Evolutionary conservation across 1,140 invertebrate genomes (phyloP), one percentile per base, ranked within the genome.

Genomic region (Mycetomoellerius zeteki): DNA sequence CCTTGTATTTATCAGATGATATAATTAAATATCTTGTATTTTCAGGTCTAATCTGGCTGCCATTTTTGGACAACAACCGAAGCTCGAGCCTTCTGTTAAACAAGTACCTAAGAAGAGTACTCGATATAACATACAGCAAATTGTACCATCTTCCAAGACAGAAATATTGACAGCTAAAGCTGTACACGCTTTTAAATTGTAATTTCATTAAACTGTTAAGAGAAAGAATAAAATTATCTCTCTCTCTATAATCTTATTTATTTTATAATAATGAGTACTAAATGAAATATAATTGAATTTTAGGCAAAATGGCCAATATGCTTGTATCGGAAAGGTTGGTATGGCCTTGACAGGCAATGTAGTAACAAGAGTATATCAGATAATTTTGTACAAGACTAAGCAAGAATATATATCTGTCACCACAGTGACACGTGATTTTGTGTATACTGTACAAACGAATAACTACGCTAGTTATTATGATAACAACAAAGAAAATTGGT

Each of bases 391-490:
- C 30, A 93, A 91, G 80, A 92, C 85, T 43, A 94, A 94, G 72
- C 91, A 94, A 85, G 90, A 94, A 3, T 93, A 93, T 85, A 77
- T 95, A 24, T 94, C 95, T 0, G 76, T 91, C n/a, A 90, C 91
- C 54, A 93, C 91, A 30, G 88, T 95, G 21, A 93, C 89, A 12
- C 65, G 85, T 2, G 86, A 94, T 16, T 95, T 95, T 84, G 82
- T 86, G 7, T 95, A 93, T 73, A 90, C 88, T 14, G 86, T 95
- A 56, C 93, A 94, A 72, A 89, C 91, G 30, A 94, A 95, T 27
- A 95, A 95, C 91, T 95, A 95, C 80, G 93, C 91, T 8, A 92
- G 91, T 78, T 95, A 95, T 92, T 94, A 95, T 78, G 95, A 95
- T 78, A 87, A 80, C 6, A 92, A 92, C 67, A 92, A 93, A 37